phyloP scores from a whole-genome alignment of 2,113 vertebrate genomes.

The Rhynchomys soricoides region DNA sequence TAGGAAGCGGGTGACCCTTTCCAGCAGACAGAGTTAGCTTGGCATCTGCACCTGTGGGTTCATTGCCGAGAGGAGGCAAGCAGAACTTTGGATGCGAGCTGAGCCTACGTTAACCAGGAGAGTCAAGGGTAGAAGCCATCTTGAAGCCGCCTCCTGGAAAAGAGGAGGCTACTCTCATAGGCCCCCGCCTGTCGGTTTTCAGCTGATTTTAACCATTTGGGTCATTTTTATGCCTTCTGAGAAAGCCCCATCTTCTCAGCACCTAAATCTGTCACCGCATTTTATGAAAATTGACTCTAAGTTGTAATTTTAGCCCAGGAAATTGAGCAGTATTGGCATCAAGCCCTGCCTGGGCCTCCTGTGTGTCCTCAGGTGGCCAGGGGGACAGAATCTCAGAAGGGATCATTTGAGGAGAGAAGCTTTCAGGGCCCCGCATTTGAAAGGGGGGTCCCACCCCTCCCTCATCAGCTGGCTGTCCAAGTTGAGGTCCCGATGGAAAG shows the following conservation, averaged over 20 bases:
- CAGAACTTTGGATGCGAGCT: background rate
- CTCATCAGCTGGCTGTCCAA: background rate
- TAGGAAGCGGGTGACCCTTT: background rate
- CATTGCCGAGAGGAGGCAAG: background rate
- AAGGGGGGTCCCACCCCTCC: background rate
- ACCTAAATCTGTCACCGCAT: conserved; percentile 77
- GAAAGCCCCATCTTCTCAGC: conserved; percentile 66
- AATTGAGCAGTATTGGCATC: conserved; percentile 56
- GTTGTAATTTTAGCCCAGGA: conserved; percentile 75
- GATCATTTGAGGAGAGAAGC: background rate
- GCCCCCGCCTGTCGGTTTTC: background rate
- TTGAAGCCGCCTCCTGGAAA: background rate
- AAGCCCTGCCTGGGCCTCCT: background rate
- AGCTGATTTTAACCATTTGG: conserved; percentile 66
- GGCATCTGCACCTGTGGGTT: no score
- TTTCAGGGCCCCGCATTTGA: background rate
- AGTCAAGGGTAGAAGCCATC: background rate
- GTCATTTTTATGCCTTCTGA: conserved; percentile 71
- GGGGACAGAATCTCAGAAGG: background rate
- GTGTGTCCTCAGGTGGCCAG: background rate
- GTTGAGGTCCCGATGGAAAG: background rate
- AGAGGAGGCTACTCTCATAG: background rate
- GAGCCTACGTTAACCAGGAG: background rate
- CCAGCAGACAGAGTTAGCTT: background rate
- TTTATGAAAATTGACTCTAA: conserved; percentile 77